A percentile compares a stretch with the other conserved stretches of the same genome.
These are phyloP conservation scores for Drosophila sucinea DNA, from an alignment of 1,140 invertebrate genomes.

Conservation along the genomic window DNA sequence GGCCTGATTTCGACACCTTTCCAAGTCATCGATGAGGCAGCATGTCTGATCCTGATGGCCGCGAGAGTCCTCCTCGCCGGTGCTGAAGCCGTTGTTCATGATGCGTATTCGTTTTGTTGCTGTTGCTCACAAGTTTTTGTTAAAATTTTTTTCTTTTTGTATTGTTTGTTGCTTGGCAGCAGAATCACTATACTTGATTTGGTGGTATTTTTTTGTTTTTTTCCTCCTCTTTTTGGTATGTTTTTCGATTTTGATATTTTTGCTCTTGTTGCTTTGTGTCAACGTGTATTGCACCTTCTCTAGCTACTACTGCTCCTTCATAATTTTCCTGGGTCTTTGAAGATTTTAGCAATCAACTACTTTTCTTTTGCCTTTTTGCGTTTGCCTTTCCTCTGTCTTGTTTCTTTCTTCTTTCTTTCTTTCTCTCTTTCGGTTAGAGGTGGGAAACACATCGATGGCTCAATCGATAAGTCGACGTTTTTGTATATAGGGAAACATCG, in stretches of 20 bases:
- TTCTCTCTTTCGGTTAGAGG: neutral
- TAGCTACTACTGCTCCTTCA: slow-evolving; percentile 3
- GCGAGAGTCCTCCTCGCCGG: slow-evolving; percentile 94
- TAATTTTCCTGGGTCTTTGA: neutral
- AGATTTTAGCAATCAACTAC: neutral
- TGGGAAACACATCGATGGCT: neutral
- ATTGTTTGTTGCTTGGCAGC: slow-evolving; percentile 7
- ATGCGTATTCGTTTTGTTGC: slow-evolving; percentile 19
- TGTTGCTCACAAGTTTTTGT: neutral
- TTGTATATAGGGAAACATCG: too few species aligned
- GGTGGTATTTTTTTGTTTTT: neutral
- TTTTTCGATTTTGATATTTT: neutral
- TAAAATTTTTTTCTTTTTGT: neutral
- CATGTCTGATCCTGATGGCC: slow-evolving; percentile 94
- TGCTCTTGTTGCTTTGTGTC: neutral
- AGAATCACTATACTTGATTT: neutral
- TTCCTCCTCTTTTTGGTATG: neutral
- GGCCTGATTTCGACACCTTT: slow-evolving; percentile 91
- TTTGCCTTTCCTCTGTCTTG: slow-evolving; percentile 33
- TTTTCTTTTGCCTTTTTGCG: slow-evolving; percentile 3
- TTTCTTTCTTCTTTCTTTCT: slow-evolving; percentile 4
- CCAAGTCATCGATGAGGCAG: slow-evolving; percentile 95
- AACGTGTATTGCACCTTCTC: neutral
- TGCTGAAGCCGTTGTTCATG: slow-evolving; percentile 93
- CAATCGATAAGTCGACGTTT: neutral